Conservation (phyloP, 2,888 invertebrate species). For the Sarcophaga variegata region DNA sequence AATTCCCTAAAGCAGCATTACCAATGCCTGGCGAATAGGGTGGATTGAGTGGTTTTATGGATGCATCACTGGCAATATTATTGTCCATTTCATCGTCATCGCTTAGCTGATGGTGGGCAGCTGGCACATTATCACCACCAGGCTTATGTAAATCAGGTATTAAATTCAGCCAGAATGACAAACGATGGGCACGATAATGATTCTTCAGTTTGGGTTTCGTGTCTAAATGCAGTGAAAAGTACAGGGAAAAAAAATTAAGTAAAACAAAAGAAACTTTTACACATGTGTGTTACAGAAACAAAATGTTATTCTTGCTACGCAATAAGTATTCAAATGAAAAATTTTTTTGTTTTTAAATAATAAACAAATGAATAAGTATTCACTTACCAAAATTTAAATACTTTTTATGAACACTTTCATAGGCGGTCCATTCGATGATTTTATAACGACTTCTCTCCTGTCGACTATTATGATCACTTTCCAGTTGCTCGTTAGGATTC, state of each 20-base stretch:
- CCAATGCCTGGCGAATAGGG: slow-evolving; percentile 78
- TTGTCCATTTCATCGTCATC: slow-evolving; percentile 84
- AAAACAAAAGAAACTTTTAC: not conserved
- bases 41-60: slow-evolving; percentile 82
- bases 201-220: slow-evolving; percentile 95
- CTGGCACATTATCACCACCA: slow-evolving; percentile 92
- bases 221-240: slow-evolving; percentile 83
- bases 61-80: slow-evolving; percentile 83
- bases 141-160: slow-evolving; percentile 95
- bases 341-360: too few species aligned
- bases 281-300: too few species aligned
- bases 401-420: slow-evolving; percentile 95
- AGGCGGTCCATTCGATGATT: slow-evolving; percentile 96
- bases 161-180: slow-evolving; percentile 97
- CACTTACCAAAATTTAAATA: slow-evolving; percentile 92
- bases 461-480: slow-evolving; percentile 86
- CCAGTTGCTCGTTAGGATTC: slow-evolving; percentile 94
- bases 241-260: slow-evolving; percentile 2
- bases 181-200: slow-evolving; percentile 95
- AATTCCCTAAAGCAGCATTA: slow-evolving; percentile 78
- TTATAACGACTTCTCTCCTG: slow-evolving; percentile 91
- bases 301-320: too few species aligned
- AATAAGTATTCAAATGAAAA: too few species aligned
- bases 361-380: not conserved
- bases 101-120: slow-evolving; percentile 91